These are phyloP conservation scores for Polypedilum vanderplanki DNA, from an alignment of 1,140 invertebrate species.

Conservation along the genomic window DNA sequence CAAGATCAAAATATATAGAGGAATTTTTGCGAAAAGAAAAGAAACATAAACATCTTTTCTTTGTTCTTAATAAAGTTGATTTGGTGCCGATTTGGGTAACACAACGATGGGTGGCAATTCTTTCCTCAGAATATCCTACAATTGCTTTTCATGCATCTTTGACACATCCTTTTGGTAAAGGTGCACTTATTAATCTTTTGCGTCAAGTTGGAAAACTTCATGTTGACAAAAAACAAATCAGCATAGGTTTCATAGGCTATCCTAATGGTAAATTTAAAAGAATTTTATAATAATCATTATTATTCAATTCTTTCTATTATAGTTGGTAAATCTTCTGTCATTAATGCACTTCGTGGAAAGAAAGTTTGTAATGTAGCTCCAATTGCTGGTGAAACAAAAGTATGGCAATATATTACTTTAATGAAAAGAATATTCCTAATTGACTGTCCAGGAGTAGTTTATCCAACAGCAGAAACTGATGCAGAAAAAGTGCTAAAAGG, in stretches of 20 bases:
- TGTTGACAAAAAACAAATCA: slow-evolving; percentile 95
- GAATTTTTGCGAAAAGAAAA: slow-evolving; percentile 85
- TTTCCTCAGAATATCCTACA: slow-evolving; percentile 93
- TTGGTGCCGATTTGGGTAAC: slow-evolving; percentile 97
- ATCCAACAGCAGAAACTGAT: slow-evolving; percentile 86
- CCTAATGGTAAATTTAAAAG: too few relatives aligned
- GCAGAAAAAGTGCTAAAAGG: slow-evolving; percentile 95
- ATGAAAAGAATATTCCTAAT: slow-evolving; percentile 97
- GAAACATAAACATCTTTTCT: slow-evolving; percentile 89
- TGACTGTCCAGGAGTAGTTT: slow-evolving; percentile 98
- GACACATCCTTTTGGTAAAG: slow-evolving; percentile 98
- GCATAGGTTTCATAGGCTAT: slow-evolving; percentile 98
- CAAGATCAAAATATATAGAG: slow-evolving; percentile 87
- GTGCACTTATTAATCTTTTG: slow-evolving; percentile 91
- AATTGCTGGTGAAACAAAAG: slow-evolving; percentile 98
- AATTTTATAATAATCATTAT: too few relatives aligned
- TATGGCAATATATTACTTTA: slow-evolving; percentile 98
- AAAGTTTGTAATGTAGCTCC: slow-evolving; percentile 98
- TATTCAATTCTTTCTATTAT: too few relatives aligned
- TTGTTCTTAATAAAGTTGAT: slow-evolving; percentile 93
- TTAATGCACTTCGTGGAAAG: slow-evolving; percentile 90
- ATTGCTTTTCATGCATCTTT: slow-evolving; percentile 97
- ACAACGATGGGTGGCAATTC: slow-evolving; percentile 86
- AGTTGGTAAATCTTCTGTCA: slow-evolving; percentile 97
- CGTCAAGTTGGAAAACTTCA: slow-evolving; percentile 96